Evolutionary conservation across 1,140 invertebrate genomes (phyloP).

Genomic region (Phenacoccus solenopsis): DNA sequence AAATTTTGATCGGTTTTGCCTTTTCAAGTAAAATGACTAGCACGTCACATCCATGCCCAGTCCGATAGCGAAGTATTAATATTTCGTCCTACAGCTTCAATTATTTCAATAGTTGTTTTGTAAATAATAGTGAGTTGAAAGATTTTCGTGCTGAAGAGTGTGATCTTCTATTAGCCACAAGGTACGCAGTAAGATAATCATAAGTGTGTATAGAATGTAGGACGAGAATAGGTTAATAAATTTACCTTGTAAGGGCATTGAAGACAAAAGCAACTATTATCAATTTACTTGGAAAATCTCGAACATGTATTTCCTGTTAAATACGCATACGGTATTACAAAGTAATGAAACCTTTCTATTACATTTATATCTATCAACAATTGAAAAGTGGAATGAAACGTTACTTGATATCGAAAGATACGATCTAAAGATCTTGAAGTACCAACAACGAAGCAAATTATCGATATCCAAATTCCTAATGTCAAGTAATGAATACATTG

Average conservation of each 20-base stretch:
- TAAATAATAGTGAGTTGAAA: no score
- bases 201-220: no score
- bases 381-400: not conserved
- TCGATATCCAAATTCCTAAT: slow-evolving; percentile 63
- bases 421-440: slow-evolving; percentile 69
- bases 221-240: no score
- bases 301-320: slow-evolving; percentile 63
- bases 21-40: no score
- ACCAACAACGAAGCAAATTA: slow-evolving; percentile 60
- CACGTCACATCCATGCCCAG: no score
- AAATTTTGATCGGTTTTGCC: no score
- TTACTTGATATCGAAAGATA: slow-evolving; percentile 77
- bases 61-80: no score
- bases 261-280: slow-evolving; percentile 67
- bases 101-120: no score
- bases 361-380: not conserved
- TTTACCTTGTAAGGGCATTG: slow-evolving; percentile 57
- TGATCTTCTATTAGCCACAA: no score
- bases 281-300: slow-evolving; percentile 59
- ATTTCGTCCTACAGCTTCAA: not conserved
- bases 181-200: no score
- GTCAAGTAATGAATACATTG: slow-evolving; percentile 76
- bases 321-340: slow-evolving; percentile 26
- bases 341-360: slow-evolving; percentile 11
- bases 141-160: no score